A percentile compares a stretch with the other conserved stretches of the same genome.
Evolutionary conservation across 2,113 vertebrate species (phyloP).

Genomic region (Zapornia atra): DNA sequence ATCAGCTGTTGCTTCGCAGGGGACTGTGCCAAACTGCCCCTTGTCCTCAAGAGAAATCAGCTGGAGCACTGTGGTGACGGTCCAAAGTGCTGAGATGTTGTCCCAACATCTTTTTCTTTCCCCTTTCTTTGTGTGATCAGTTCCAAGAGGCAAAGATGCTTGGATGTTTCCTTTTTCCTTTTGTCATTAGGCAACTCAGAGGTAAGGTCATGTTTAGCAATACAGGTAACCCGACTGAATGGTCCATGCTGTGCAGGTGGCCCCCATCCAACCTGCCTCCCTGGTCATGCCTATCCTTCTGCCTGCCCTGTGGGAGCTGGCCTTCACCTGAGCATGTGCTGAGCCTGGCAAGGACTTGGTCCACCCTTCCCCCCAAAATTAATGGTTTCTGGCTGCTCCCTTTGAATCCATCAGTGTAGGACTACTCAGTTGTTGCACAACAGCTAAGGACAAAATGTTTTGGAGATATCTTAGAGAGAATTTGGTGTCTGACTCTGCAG

Average conservation of each 20-base stretch:
- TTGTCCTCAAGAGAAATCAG: not conserved
- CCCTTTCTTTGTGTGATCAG: not conserved
- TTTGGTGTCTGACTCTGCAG: not conserved
- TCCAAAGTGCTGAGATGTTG: accelerated
- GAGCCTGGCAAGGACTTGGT: not conserved
- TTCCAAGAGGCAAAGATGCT: accelerated
- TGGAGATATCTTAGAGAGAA: not conserved
- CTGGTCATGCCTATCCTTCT: not conserved
- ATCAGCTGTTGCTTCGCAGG: not conserved
- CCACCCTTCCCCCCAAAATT: not conserved
- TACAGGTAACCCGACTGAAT: not conserved
- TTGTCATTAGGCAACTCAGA: not conserved
- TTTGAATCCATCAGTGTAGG: not conserved
- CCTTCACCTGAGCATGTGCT: accelerated
- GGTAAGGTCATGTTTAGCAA: not conserved
- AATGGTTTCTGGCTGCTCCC: not conserved
- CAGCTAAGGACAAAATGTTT: not conserved
- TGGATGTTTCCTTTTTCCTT: not conserved
- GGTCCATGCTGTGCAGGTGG: accelerated
- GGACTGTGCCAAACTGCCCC: not conserved
- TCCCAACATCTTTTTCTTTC: not conserved
- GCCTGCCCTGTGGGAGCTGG: not conserved
- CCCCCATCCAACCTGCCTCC: not conserved
- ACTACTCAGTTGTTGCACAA: not conserved
- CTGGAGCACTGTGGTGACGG: accelerated